These are phyloP conservation scores for Clarias pachynema DNA, from an alignment of 2,797 vertebrate genomes.

Conservation along the genomic window DNA sequence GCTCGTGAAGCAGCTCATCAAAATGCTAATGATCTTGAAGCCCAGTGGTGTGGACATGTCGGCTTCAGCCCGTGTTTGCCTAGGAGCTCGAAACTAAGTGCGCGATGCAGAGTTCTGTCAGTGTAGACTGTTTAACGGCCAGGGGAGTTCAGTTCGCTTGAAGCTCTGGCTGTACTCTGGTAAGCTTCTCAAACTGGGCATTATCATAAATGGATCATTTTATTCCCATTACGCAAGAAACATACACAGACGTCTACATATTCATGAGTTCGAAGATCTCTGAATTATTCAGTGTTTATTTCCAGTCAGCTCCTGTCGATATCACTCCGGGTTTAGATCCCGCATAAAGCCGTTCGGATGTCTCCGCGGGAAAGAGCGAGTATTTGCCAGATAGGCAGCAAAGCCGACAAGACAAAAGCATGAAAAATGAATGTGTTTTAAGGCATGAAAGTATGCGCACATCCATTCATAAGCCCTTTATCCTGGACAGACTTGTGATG, in stretches of 20 bases:
- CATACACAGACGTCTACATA: conserved; percentile 54
- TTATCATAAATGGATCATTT: conserved; percentile 51
- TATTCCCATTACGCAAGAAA: conserved; percentile 52
- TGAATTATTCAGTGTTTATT: conserved; percentile 79
- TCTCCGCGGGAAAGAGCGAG: background rate
- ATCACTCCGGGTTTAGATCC: conserved; percentile 58
- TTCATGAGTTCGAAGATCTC: conserved; percentile 60
- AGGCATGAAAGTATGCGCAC: background rate
- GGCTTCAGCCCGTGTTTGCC: conserved; percentile 15
- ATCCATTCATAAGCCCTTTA: background rate
- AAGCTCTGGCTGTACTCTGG: conserved; percentile 21
- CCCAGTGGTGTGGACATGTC: conserved; percentile 26
- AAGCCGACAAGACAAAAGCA: background rate
- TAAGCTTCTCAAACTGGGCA: conserved; percentile 27
- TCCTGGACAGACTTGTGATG: background rate
- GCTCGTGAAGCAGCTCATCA: conserved; percentile 39
- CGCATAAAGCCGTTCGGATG: conserved; percentile 12
- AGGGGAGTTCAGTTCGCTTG: conserved; percentile 17
- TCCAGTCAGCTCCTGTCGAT: conserved; percentile 59
- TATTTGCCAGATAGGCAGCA: conserved; percentile 4
- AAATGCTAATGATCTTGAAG: conserved; percentile 47
- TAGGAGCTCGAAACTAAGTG: conserved; percentile 14
- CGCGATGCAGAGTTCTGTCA: background rate
- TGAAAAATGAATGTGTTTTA: background rate
- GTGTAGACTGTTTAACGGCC: conserved; percentile 29